Conservation (phyloP, 2,888 invertebrate species). For the Hirtodrosophila confusa region DNA sequence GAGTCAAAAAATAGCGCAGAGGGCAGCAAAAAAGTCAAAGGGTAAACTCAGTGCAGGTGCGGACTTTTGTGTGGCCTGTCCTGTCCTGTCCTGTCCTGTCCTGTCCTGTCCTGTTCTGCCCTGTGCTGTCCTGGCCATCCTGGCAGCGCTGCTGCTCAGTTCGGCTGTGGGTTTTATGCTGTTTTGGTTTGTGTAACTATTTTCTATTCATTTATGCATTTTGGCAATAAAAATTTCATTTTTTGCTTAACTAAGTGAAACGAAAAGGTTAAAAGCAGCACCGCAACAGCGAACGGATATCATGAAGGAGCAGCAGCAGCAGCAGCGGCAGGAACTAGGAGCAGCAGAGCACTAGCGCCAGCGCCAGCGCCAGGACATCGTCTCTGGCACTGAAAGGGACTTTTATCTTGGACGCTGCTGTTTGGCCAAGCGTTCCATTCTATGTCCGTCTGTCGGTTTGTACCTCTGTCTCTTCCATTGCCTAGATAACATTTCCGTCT, state of each 20-base stretch:
- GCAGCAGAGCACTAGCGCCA: conserved; percentile 6
- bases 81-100: background rate
- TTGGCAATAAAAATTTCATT: conserved; percentile 77
- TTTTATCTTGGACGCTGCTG: conserved; percentile 65
- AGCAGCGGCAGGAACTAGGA: conserved; percentile 13
- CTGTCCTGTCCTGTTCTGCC: background rate
- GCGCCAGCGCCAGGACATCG: conserved; percentile 26
- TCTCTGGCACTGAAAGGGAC: conserved; percentile 45
- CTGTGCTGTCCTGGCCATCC: no score
- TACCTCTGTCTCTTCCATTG: conserved; percentile 44
- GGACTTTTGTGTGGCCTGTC: conserved; percentile 14
- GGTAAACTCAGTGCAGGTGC: conserved; percentile 39
- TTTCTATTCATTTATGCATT: conserved; percentile 80
- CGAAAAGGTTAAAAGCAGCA: conserved; percentile 73
- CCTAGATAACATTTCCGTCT: conserved; percentile 74
- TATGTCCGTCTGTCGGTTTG: conserved; percentile 19
- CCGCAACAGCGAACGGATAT: conserved; percentile 48
- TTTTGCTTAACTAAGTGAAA: conserved; percentile 79
- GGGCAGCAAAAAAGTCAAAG: conserved; percentile 51
- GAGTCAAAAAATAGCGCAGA: conserved; percentile 38
- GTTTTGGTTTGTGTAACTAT: conserved; percentile 64
- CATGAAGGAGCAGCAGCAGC: conserved; percentile 13
- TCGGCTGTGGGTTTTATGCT: conserved; percentile 30
- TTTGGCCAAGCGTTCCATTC: conserved; percentile 36
- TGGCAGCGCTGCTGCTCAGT: conserved; percentile 4